phyloP scores from a whole-genome alignment of 1,140 invertebrate genomes.

The Drosophila willistoni region DNA sequence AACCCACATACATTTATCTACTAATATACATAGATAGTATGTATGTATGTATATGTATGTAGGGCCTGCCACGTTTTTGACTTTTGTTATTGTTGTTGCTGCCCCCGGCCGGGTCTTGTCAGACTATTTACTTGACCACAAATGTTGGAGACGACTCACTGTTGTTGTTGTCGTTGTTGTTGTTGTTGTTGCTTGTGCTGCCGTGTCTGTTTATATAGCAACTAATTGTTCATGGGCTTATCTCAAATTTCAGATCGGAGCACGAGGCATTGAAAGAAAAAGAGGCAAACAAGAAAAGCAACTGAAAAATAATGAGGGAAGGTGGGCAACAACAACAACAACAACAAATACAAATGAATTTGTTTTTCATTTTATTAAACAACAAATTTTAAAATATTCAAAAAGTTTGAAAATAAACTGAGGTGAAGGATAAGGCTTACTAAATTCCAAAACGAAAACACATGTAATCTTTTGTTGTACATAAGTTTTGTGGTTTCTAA shows the following conservation, averaged over 20 bases:
- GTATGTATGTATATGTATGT: neutral
- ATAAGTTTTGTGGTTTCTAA: no score
- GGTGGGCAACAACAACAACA: slow-evolving; percentile 1
- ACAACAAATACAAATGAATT: neutral
- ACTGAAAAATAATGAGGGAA: neutral
- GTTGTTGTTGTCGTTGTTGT: slow-evolving; percentile 18
- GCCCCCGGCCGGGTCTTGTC: slow-evolving; percentile 44
- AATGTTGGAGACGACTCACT: slow-evolving; percentile 28
- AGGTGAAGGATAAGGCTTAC: neutral
- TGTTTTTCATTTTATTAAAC: neutral
- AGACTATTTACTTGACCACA: slow-evolving; percentile 68
- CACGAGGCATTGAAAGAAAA: slow-evolving; percentile 46
- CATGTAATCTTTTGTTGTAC: no score
- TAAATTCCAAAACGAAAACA: neutral
- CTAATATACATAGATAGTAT: neutral
- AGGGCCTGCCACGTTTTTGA: slow-evolving; percentile 10
- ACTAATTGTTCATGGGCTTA: slow-evolving; percentile 75
- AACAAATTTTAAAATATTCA: neutral
- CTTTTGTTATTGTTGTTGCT: slow-evolving; percentile 13
- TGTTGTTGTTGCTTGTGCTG: slow-evolving; percentile 31
- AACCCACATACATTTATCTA: slow-evolving; percentile 1
- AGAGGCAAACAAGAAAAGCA: slow-evolving; percentile 9
- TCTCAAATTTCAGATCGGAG: slow-evolving; percentile 71
- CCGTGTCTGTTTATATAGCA: slow-evolving; percentile 59
- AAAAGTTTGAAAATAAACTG: neutral